Base-by-base conservation (phyloP, 2,797 vertebrate genomes). In the Phoebastria nigripes region DNA sequence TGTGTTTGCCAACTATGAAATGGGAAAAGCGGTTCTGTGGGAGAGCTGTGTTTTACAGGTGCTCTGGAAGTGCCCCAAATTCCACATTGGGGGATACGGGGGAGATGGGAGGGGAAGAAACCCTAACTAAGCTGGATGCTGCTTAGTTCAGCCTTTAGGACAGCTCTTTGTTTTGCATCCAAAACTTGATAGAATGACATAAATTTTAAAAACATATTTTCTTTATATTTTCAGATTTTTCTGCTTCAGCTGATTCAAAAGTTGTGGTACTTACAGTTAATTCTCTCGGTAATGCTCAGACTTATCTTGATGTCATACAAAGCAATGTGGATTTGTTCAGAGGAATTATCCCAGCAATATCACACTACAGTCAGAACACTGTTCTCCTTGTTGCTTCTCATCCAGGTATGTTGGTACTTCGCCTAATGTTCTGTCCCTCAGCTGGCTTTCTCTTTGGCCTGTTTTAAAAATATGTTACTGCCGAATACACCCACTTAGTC, bases 241-340 rank as follows among this genome's bases (percentile, higher is more conserved):
- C 98, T 29, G 97, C 98, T 61, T 98, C 99, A 8, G 98, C 98
- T 4, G 98, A 98, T 91, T 99, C 99, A 72, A 98, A 97, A 95
- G 98, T 99, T 54, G 97, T 99, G 16, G 98, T 99, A 89, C 97
- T 99, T 88, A 99, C 99, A 0, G 97, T 98, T 3, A 99, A 99
- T 33, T 98, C 98, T 16, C 98, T 99, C 98, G 99, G 98, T 86
- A 98, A 98, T 13, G 98, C 99, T 95, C 98, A 99, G 97, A 99
- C 99, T 0, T 99, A 99, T 7, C 96, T 98, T 1, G 98, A 98
- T 29, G 98, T 99, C 73, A 98, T 99, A 41, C 99, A 99, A 96
- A 99, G 98, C 47, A 99, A 99, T 1, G 99, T 99, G 83, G 99
- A 99, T 83, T 96, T 99, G 94, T 99, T 99, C 96, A 98, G 98